These are phyloP conservation scores for Caenorhabditis remanei DNA, from an alignment of 1,140 invertebrate genomes.

Conservation along the genomic window DNA sequence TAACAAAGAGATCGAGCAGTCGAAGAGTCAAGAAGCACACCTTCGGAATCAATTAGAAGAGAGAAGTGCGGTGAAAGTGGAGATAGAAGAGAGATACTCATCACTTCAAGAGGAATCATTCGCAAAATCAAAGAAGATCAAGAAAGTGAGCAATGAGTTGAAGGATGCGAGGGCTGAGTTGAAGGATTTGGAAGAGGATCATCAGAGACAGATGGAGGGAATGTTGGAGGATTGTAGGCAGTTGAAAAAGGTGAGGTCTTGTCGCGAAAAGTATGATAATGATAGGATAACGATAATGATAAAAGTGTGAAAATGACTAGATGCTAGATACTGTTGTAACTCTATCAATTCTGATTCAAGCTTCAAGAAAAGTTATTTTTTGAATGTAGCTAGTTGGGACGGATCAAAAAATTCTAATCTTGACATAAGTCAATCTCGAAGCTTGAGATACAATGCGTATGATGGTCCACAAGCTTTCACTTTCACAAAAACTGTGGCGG, in stretches of 20 bases:
- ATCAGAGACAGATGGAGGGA: constrained; percentile 95
- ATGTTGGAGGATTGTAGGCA: constrained; percentile 91
- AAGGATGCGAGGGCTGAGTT: constrained; percentile 80
- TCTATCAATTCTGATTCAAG: no score
- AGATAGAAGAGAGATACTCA: constrained; percentile 87
- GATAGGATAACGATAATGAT: no score
- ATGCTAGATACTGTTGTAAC: no score
- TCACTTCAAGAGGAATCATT: constrained; percentile 85
- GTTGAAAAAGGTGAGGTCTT: constrained; percentile 84
- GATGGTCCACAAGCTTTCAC: no score
- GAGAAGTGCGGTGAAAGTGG: constrained; percentile 85
- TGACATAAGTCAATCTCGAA: no score
- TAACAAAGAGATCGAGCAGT: constrained; percentile 87
- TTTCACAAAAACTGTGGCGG: no score
- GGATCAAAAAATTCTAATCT: no score
- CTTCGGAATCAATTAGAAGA: constrained; percentile 82
- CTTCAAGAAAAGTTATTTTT: no score
- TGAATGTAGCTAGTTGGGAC: no score
- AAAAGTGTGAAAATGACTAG: no score
- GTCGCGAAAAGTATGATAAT: not conserved
- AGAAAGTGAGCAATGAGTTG: constrained; percentile 83
- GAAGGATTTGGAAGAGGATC: constrained; percentile 89
- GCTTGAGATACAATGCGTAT: no score
- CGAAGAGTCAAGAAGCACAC: constrained; percentile 87
- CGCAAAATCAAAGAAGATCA: constrained; percentile 92